Conservation (phyloP, 2,113 vertebrate species). For the Lophura nycthemera region DNA sequence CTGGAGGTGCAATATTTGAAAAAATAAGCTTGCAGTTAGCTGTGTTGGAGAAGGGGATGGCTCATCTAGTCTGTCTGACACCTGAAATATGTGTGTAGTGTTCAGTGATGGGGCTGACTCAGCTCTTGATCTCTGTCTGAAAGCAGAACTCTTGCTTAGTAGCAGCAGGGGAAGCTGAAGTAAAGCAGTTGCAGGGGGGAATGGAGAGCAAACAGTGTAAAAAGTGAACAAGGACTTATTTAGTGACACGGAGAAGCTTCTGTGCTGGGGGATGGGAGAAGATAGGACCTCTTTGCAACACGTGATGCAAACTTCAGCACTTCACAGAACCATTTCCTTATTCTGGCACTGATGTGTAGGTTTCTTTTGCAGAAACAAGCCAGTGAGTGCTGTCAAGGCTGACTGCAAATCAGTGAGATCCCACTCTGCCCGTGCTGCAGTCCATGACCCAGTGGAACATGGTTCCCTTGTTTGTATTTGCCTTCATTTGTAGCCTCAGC, state of each 20-base stretch:
- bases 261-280: background rate
- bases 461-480: background rate
- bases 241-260: background rate
- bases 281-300: background rate
- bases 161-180: background rate
- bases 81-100: background rate
- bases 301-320: background rate
- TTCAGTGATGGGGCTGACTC: background rate
- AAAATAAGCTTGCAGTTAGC: background rate
- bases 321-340: background rate
- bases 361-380: background rate
- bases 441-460: background rate
- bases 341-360: background rate
- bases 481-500: background rate
- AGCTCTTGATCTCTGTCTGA: background rate
- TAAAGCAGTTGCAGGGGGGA: background rate
- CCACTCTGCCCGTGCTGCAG: accelerated
- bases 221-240: background rate
- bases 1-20: background rate
- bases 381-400: background rate
- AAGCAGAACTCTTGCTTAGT: background rate
- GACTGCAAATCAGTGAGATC: background rate
- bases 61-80: background rate
- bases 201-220: background rate
- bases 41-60: accelerated